Evolutionary conservation across 2,113 vertebrate species (phyloP).

Genomic region (Antechinus stuartii): DNA sequence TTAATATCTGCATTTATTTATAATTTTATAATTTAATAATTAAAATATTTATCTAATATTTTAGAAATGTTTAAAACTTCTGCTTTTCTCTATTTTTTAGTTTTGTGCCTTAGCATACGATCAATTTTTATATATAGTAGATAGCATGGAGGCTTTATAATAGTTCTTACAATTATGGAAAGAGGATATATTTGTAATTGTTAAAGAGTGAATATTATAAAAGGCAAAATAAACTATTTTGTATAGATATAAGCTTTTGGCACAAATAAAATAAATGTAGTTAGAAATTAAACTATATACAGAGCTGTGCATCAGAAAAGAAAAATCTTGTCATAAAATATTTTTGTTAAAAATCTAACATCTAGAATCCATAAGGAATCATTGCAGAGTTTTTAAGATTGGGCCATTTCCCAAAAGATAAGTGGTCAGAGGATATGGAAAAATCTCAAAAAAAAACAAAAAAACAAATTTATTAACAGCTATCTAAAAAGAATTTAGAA

Average conservation of each 20-base stretch:
- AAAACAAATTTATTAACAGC: neutral
- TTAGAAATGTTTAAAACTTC: neutral
- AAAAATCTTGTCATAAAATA: neutral
- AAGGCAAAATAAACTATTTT: neutral
- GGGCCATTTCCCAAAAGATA: neutral
- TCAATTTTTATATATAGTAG: neutral
- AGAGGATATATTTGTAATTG: neutral
- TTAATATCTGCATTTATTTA: neutral
- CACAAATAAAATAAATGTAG: neutral
- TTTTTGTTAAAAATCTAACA: neutral
- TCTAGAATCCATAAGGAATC: neutral
- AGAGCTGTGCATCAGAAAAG: neutral
- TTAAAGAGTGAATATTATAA: neutral
- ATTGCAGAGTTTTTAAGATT: neutral
- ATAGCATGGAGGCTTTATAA: neutral
- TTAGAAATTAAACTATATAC: neutral
- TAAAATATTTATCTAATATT: neutral
- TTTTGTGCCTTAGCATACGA: neutral
- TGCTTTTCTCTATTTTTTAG: neutral
- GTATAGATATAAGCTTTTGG: neutral
- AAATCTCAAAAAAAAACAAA: neutral
- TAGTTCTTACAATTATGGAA: too few species aligned
- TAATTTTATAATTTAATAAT: neutral
- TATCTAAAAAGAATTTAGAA: neutral
- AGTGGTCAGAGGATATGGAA: neutral